Percentiles rank a stretch among this genome's conserved stretches.
Conservation (phyloP, 2,113 vertebrate genomes). For the Takifugu flavidus region DNA sequence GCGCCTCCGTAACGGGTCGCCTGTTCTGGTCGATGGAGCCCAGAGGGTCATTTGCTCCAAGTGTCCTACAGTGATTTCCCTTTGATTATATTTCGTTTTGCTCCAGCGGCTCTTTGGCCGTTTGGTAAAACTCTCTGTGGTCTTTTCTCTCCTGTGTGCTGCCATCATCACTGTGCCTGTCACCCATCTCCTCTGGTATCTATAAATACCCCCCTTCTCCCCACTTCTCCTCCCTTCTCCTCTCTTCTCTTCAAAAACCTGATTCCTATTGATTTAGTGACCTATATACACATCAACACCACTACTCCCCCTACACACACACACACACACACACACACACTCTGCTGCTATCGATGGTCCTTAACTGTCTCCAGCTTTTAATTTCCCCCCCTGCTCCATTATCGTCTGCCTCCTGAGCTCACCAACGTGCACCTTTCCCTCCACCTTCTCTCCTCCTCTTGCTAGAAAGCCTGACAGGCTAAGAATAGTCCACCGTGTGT, state of each 20-base stretch:
- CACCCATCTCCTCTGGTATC: slow-evolving; percentile 64
- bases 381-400: slow-evolving; percentile 22
- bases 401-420: slow-evolving; percentile 29
- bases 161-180: slow-evolving; percentile 56
- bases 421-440: slow-evolving; percentile 39
- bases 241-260: slow-evolving; percentile 73
- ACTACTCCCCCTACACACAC: slow-evolving; percentile 35
- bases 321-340: neutral
- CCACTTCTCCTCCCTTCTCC: slow-evolving; percentile 49
- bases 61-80: slow-evolving; percentile 56
- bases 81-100: slow-evolving; percentile 58
- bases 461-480: slow-evolving; percentile 54
- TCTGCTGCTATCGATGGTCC: slow-evolving; percentile 47
- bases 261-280: slow-evolving; percentile 81
- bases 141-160: neutral
- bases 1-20: slow-evolving; percentile 19
- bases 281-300: slow-evolving; percentile 74
- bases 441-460: slow-evolving; percentile 41
- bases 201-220: slow-evolving; percentile 70
- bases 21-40: slow-evolving; percentile 44
- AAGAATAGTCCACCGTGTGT: slow-evolving; percentile 66
- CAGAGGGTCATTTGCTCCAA: slow-evolving; percentile 60
- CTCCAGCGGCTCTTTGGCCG: slow-evolving; percentile 1
- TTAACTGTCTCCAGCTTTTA: slow-evolving; percentile 48
- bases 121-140: slow-evolving; percentile 52